Conservation (phyloP, 2,113 vertebrate genomes). For the Pholis gunnellus region DNA sequence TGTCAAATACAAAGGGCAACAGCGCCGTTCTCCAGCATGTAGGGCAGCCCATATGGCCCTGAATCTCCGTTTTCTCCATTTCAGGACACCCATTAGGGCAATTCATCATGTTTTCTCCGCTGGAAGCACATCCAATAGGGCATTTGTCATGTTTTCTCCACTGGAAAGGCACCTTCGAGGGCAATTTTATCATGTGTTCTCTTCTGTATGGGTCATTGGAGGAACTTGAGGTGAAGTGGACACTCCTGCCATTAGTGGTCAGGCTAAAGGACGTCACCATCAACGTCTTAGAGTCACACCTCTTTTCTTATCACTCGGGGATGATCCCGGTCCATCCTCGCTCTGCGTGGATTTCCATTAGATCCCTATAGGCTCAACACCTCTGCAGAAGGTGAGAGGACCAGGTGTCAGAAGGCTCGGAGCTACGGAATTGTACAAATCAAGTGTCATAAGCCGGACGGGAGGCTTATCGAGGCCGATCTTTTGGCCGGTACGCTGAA, state of each 20-base stretch:
- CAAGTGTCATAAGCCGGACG: not conserved
- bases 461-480: slow-evolving; percentile 9
- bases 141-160: not conserved
- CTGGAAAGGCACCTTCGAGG: not conserved
- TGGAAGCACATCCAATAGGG: not conserved
- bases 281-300: slow-evolving; percentile 31
- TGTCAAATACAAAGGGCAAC: not conserved
- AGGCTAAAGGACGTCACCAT: slow-evolving; percentile 16
- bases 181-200: not conserved
- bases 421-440: not conserved
- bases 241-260: not conserved
- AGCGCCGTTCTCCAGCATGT: not conserved
- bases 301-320: slow-evolving; percentile 53
- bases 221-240: slow-evolving; percentile 20
- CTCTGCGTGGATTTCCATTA: slow-evolving; percentile 59
- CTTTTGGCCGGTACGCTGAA: not conserved
- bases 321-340: slow-evolving; percentile 70
- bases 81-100: not conserved
- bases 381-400: slow-evolving; percentile 48
- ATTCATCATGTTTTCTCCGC: no score
- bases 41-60: not conserved
- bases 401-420: slow-evolving; percentile 1
- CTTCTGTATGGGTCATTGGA: slow-evolving; percentile 22
- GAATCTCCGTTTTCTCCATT: not conserved
- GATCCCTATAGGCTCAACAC: slow-evolving; percentile 64